Percentiles rank a stretch among this genome's conserved stretches.
phyloP scores from a whole-genome alignment of 2,888 invertebrate species.

The Artemia sinica region DNA sequence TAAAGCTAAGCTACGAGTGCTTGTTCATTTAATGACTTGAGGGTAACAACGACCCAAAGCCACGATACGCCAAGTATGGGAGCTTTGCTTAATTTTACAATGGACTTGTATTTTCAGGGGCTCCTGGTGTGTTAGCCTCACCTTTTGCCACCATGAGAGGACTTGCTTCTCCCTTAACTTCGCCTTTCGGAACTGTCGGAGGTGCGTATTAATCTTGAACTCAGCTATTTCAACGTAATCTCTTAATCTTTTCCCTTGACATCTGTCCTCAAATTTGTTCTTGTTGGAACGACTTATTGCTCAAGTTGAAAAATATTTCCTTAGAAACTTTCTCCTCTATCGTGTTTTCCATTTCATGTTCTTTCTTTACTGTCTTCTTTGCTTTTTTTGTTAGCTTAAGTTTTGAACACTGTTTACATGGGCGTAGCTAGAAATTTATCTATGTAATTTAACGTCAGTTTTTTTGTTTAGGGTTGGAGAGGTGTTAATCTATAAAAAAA shows the following conservation, averaged over 20 bases:
- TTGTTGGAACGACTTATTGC: neutral
- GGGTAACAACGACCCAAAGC: no score
- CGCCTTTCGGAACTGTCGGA: slow-evolving; percentile 33
- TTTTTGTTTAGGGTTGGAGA: no score
- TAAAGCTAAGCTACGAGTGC: no score
- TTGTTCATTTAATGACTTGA: no score
- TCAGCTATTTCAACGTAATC: neutral
- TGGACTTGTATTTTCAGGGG: slow-evolving; percentile 40
- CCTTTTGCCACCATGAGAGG: slow-evolving; percentile 63
- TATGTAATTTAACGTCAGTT: no score
- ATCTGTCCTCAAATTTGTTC: slow-evolving; percentile 7
- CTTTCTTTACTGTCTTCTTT: slow-evolving; percentile 18
- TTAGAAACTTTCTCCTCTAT: slow-evolving; percentile 4
- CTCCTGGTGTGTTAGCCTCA: slow-evolving; percentile 64
- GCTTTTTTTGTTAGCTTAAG: no score
- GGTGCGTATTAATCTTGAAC: slow-evolving; percentile 27
- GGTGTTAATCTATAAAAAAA: no score
- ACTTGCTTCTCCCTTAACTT: slow-evolving; percentile 59
- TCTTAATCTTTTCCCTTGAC: neutral
- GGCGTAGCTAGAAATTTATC: no score
- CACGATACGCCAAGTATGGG: no score
- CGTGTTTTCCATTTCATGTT: slow-evolving; percentile 22
- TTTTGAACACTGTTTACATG: no score
- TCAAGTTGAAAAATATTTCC: slow-evolving; percentile 5
- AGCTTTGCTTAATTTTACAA: no score